Evolutionary conservation across 2,888 invertebrate genomes (phyloP).

Genomic region (Pediacus dermestoides): DNA sequence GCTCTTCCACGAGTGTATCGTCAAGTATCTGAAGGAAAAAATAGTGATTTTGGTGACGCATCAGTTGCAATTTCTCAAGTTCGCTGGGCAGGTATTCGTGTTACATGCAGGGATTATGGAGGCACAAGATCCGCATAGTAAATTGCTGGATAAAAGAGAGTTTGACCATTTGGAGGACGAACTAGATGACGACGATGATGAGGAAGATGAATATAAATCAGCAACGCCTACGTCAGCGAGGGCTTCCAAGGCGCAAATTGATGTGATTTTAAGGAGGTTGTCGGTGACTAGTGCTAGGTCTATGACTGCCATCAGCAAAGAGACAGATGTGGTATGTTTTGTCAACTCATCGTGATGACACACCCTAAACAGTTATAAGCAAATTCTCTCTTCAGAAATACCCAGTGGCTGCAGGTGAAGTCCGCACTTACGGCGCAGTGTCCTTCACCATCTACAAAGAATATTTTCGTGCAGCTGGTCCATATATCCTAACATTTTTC

Average conservation of each 20-base stretch:
- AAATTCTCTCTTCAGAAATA: constrained; percentile 28
- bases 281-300: neutral
- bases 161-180: constrained; percentile 49
- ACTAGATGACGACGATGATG: constrained; percentile 24
- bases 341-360: too few relatives aligned
- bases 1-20: constrained; percentile 70
- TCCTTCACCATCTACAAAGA: constrained; percentile 52
- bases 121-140: constrained; percentile 46
- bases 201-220: too few relatives aligned
- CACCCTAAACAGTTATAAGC: too few relatives aligned
- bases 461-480: constrained; percentile 59
- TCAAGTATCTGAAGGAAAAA: constrained; percentile 54
- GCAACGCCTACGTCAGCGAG: constrained; percentile 9
- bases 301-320: neutral
- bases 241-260: constrained; percentile 20
- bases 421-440: constrained; percentile 55
- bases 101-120: constrained; percentile 49
- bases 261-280: constrained; percentile 20
- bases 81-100: constrained; percentile 39
- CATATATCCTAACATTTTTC: constrained; percentile 51
- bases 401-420: constrained; percentile 50
- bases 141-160: constrained; percentile 45
- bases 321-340: neutral
- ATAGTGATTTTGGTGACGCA: constrained; percentile 65
- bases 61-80: constrained; percentile 64